phyloP scores from a whole-genome alignment of 2,113 vertebrate genomes.

The Emydura subglobosa region DNA sequence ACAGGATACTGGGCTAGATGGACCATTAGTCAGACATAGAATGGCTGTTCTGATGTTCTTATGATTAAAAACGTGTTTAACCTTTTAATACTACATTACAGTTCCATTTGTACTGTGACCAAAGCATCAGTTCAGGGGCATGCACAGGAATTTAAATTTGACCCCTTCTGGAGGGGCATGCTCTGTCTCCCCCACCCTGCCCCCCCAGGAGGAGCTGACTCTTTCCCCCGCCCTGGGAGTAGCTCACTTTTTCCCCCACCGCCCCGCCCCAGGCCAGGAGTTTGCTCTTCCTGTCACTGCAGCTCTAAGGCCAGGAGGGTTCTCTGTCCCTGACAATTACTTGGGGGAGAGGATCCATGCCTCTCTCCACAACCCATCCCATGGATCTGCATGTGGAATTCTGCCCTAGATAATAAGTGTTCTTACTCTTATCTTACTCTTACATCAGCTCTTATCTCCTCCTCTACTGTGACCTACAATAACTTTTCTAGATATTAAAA shows the following conservation, averaged over 20 bases:
- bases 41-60: background rate
- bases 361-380: background rate
- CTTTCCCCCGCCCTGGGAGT: no score
- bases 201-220: no score
- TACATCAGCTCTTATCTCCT: background rate
- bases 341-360: no score
- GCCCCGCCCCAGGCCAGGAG: no score
- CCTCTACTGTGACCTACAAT: background rate
- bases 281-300: no score
- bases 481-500: slow-evolving; percentile 17
- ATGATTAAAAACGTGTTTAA: background rate
- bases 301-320: no score
- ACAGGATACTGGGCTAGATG: background rate
- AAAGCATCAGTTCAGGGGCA: background rate
- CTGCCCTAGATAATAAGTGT: background rate
- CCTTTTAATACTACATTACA: background rate
- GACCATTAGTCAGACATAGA: background rate
- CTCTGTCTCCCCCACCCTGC: no score
- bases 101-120: background rate
- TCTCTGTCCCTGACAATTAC: no score
- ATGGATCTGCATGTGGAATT: background rate
- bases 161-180: no score
- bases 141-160: no score
- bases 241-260: no score
- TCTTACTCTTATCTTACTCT: no score